Evolutionary conservation across 2,797 vertebrate species (phyloP).

Genomic region (Basileuterus tristriatus): DNA sequence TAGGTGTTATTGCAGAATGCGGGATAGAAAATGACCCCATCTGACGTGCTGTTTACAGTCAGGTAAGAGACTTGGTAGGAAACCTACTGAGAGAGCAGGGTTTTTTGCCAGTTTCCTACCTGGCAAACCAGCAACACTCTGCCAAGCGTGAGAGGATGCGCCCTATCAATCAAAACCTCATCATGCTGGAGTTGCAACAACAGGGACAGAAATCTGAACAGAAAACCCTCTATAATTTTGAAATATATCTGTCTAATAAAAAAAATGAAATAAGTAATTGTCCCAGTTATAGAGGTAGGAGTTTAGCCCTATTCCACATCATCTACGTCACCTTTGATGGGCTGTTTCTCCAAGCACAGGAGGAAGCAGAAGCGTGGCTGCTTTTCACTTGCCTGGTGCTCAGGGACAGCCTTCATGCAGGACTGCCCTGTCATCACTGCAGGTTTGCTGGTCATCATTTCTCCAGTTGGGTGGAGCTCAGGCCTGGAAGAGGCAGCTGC

Average conservation of each 20-base stretch:
- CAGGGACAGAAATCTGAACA: neutral
- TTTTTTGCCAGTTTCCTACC: too few species aligned
- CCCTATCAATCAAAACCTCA: neutral
- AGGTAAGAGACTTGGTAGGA: neutral
- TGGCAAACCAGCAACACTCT: neutral
- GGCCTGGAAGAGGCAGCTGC: neutral
- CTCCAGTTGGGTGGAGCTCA: neutral
- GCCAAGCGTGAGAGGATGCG: neutral
- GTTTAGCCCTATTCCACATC: neutral
- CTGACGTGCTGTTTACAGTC: neutral
- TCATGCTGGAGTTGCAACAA: neutral
- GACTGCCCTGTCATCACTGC: neutral
- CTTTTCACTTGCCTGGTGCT: neutral
- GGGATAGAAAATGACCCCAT: neutral
- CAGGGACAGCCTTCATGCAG: accelerated
- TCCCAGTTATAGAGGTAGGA: neutral
- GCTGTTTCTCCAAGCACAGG: neutral
- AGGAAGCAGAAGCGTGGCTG: accelerated
- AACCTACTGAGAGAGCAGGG: neutral
- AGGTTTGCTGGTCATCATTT: neutral
- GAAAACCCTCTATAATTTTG: neutral
- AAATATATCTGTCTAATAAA: neutral
- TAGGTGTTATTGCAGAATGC: neutral
- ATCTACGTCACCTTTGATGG: neutral
- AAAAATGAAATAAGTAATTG: neutral